These are phyloP conservation scores for Drosophila subpulchrella DNA, from an alignment of 1,140 invertebrate genomes.

Conservation along the genomic window DNA sequence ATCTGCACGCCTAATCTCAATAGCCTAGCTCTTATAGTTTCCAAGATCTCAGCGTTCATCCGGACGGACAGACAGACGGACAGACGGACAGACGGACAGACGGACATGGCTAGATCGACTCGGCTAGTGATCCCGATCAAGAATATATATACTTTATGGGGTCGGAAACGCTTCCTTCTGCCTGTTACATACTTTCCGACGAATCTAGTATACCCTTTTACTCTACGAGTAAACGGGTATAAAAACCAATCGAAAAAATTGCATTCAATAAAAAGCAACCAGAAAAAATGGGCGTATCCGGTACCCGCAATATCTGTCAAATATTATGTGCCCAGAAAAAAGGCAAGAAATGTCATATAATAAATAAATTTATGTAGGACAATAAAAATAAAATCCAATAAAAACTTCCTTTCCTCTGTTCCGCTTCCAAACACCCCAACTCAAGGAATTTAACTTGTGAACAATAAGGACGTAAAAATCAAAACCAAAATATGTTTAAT, in stretches of 20 bases:
- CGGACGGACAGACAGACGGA: too few species aligned
- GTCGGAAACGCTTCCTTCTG: too few species aligned
- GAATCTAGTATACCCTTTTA: too few species aligned
- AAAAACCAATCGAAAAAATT: conserved; percentile 22
- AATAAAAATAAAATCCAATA: conserved; percentile 78
- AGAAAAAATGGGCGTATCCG: conserved; percentile 74
- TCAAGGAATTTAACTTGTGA: conserved; percentile 24
- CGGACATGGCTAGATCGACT: too few species aligned
- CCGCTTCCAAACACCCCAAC: conserved; percentile 3
- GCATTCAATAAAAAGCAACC: conserved; percentile 64
- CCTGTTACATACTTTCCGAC: too few species aligned
- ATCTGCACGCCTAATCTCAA: too few species aligned
- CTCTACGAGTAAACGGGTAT: too few species aligned
- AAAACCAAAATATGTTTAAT: conserved; percentile 33
- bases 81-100: too few species aligned
- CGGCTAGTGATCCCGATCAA: too few species aligned
- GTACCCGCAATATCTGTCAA: conserved; percentile 70
- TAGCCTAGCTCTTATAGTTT: too few species aligned
- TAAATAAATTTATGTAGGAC: conserved; percentile 72
- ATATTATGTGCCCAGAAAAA: conserved; percentile 59
- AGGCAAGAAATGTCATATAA: conserved; percentile 57
- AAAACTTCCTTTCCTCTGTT: conserved; percentile 38
- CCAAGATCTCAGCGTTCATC: too few species aligned
- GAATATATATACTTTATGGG: too few species aligned
- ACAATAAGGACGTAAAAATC: conserved; percentile 58